A percentile compares a stretch with the other conserved stretches of the same genome.
Evolutionary conservation across 1,140 invertebrate species (phyloP).

Genomic region (Microvelia longipes): DNA sequence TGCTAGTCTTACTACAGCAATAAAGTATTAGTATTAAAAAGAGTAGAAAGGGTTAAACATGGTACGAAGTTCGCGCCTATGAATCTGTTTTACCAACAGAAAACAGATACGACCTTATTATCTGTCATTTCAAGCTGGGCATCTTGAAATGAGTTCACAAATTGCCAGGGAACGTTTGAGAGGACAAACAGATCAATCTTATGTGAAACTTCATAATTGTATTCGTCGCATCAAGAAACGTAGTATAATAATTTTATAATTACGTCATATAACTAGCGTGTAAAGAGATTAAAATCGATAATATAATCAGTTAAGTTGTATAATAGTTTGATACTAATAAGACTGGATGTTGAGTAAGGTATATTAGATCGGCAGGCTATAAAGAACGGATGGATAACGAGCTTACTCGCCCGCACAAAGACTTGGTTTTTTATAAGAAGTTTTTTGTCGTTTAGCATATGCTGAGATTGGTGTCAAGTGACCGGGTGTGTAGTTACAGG

Average conservation of each 20-base stretch:
- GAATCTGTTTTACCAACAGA: no score
- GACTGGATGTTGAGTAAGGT: not conserved
- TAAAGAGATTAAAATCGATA: not conserved
- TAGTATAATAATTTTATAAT: not conserved
- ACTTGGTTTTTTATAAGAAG: not conserved
- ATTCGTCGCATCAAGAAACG: not conserved
- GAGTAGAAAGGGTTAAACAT: no score
- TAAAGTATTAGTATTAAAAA: no score
- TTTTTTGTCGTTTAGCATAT: not conserved
- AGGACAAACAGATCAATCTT: not conserved
- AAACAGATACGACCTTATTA: no score
- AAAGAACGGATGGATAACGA: not conserved
- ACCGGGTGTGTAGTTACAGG: not conserved
- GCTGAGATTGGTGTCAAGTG: not conserved
- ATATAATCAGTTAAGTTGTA: not conserved
- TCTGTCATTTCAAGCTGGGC: no score
- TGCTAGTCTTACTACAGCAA: no score
- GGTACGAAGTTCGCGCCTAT: no score
- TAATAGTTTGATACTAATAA: not conserved
- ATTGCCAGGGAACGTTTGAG: not conserved
- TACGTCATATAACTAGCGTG: not conserved
- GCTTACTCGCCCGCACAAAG: not conserved
- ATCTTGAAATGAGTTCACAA: not conserved
- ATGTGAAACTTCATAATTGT: not conserved
- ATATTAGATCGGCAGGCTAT: not conserved